These are phyloP conservation scores for Scelioninae gen. 2 DNA, from an alignment of 2,888 invertebrate species.

Conservation along the genomic window DNA sequence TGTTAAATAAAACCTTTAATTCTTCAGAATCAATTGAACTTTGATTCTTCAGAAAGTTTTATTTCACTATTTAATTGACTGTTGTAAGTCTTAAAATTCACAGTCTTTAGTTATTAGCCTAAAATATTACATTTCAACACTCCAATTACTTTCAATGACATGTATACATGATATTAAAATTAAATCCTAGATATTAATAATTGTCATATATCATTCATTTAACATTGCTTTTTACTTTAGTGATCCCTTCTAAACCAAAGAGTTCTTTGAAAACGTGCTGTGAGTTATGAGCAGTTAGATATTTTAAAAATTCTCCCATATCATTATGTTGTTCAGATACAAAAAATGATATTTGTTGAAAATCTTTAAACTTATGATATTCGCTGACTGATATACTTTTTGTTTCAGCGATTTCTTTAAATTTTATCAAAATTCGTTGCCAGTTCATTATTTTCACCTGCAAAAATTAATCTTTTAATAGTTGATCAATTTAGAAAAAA, in stretches of 20 bases:
- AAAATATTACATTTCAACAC: no score
- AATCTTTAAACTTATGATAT: slow-evolving; percentile 80
- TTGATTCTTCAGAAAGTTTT: no score
- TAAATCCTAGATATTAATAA: no score
- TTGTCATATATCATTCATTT: slow-evolving; percentile 18
- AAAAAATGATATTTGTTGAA: slow-evolving; percentile 82
- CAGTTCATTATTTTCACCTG: slow-evolving; percentile 86
- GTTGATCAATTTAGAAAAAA: no score
- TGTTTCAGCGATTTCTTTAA: slow-evolving; percentile 79
- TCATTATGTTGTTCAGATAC: slow-evolving; percentile 82
- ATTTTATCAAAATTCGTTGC: slow-evolving; percentile 88
- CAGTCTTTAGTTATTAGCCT: no score
- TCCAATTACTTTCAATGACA: no score
- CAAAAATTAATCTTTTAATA: no score
- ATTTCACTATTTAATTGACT: no score
- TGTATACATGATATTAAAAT: no score
- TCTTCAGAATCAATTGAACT: no score
- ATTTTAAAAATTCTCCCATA: slow-evolving; percentile 87
- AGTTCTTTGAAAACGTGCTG: slow-evolving; percentile 86
- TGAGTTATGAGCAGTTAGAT: slow-evolving; percentile 82
- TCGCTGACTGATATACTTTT: slow-evolving; percentile 70
- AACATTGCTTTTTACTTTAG: slow-evolving; percentile 50
- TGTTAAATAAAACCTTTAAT: no score
- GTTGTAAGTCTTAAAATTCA: no score
- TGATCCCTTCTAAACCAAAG: slow-evolving; percentile 82